phyloP scores from a whole-genome alignment of 2,888 invertebrate species.

The Agrochola lota region DNA sequence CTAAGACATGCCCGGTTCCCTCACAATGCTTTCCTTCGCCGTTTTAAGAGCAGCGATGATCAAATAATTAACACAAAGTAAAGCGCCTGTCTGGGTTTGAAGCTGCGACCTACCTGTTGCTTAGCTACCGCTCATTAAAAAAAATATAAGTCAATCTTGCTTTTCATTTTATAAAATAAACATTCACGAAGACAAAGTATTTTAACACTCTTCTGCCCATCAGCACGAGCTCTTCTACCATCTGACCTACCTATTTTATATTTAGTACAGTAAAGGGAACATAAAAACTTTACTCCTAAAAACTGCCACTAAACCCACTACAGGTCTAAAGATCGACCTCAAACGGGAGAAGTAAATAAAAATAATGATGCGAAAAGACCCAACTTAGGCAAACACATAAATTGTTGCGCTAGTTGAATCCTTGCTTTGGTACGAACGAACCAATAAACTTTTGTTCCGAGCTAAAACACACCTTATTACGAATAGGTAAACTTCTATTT shows the following conservation, averaged over 20 bases:
- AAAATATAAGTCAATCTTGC: not conserved
- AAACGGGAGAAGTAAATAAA: conserved; percentile 74
- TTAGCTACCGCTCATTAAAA: too few species aligned
- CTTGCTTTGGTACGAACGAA: conserved; percentile 70
- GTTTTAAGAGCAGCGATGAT: too few species aligned
- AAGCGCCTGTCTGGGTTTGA: too few species aligned
- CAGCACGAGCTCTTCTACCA: not conserved
- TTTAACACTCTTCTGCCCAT: not conserved
- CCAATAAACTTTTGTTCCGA: conserved; percentile 71
- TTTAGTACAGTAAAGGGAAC: not conserved
- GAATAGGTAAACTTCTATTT: conserved; percentile 58
- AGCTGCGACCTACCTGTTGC: too few species aligned
- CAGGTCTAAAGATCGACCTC: conserved; percentile 56
- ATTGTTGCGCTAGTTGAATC: conserved; percentile 82
- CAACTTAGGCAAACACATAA: conserved; percentile 85
- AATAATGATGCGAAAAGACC: conserved; percentile 83
- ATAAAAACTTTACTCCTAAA: conserved; percentile 49
- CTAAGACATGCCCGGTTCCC: too few species aligned
- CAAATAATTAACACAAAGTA: too few species aligned
- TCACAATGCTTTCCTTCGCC: too few species aligned
- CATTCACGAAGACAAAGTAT: not conserved
- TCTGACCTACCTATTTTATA: conserved; percentile 4
- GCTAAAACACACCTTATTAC: conserved; percentile 65
- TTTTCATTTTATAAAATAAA: not conserved
- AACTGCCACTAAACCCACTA: conserved; percentile 34